These are phyloP conservation scores for Piscicola geometra DNA, from an alignment of 2,888 invertebrate species.

Conservation along the genomic window DNA sequence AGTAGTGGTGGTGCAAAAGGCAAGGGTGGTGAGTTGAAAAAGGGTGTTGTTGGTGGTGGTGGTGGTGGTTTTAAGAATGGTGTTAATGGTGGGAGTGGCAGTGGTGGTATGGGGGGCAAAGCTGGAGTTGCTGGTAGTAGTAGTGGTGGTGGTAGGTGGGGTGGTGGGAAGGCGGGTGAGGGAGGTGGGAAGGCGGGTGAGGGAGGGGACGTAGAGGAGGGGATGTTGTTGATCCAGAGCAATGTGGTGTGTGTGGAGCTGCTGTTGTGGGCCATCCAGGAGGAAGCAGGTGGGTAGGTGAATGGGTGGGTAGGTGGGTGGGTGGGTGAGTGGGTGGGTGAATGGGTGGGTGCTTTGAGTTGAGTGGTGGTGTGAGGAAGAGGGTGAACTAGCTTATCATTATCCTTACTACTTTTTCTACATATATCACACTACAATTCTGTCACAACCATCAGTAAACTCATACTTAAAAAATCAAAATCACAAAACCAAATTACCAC, in stretches of 20 bases:
- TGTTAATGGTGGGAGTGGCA: background rate
- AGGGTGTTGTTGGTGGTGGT: background rate
- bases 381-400: too few species aligned
- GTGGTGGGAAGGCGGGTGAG: background rate
- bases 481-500: too few species aligned
- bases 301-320: background rate
- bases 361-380: background rate
- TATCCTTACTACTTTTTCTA: too few species aligned
- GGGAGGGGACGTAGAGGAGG: conserved; percentile 47
- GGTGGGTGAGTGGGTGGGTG: background rate
- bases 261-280: conserved; percentile 93
- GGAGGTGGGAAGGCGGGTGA: background rate
- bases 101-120: background rate
- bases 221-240: conserved; percentile 79
- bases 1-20: background rate
- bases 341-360: background rate
- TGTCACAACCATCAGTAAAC: too few species aligned
- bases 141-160: too few species aligned
- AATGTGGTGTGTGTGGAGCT: conserved; percentile 95
- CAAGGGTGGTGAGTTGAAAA: background rate
- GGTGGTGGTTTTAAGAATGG: background rate
- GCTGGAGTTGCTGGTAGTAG: background rate
- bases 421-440: too few species aligned
- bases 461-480: too few species aligned
- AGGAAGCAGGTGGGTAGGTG: conserved; percentile 71